A percentile compares a stretch with the other conserved stretches of the same genome.
These are phyloP conservation scores for Epistrophe eligans DNA, from an alignment of 2,888 invertebrate species.

Conservation along the genomic window DNA sequence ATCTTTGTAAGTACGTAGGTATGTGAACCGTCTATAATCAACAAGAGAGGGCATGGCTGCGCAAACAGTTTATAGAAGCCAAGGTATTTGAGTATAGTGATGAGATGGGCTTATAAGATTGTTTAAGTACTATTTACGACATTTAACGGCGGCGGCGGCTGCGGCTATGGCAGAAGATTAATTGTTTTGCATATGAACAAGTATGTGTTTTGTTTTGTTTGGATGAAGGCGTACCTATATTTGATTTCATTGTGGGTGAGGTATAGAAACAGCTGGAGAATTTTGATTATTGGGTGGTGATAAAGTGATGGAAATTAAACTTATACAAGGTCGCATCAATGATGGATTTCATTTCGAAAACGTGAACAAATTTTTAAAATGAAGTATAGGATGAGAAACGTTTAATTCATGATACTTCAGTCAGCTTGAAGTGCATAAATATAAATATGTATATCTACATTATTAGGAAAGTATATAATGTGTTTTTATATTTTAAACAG, in stretches of 20 bases:
- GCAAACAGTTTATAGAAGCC: slow-evolving; percentile 39
- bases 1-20: background rate
- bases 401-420: background rate
- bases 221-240: slow-evolving; percentile 23
- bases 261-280: slow-evolving; percentile 21
- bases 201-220: background rate
- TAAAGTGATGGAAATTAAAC: slow-evolving; percentile 10
- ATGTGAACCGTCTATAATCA: background rate
- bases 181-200: background rate
- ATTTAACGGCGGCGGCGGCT: background rate
- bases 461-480: too few species aligned
- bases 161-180: slow-evolving; percentile 1
- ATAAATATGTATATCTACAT: background rate
- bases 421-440: background rate
- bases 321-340: slow-evolving; percentile 22
- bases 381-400: background rate
- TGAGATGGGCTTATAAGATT: slow-evolving; percentile 26
- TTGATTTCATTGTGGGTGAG: slow-evolving; percentile 18
- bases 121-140: slow-evolving; percentile 11
- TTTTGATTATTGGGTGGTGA: slow-evolving; percentile 31
- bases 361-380: slow-evolving; percentile 12
- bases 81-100: background rate
- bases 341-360: slow-evolving; percentile 27
- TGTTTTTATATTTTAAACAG: too few species aligned
- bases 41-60: slow-evolving; percentile 25